A percentile compares a stretch with the other conserved stretches of the same genome.
phyloP scores from a whole-genome alignment of 2,888 invertebrate genomes.

The Sinodicranocentrus sp. region DNA sequence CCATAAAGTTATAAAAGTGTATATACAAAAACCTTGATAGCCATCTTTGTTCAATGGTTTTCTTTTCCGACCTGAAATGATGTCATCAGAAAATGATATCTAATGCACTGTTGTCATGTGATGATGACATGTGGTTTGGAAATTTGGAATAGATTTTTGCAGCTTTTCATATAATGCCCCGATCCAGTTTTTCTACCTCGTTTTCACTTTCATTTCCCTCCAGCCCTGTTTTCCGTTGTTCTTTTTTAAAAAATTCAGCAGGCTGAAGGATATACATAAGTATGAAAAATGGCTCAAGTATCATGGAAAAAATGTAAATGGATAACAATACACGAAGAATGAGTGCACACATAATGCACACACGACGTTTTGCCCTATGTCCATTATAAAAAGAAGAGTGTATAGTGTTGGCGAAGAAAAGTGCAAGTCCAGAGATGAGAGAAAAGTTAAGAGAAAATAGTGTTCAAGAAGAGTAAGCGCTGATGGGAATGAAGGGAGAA shows the following conservation, averaged over 20 bases:
- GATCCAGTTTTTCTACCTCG: not conserved
- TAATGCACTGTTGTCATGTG: slow-evolving; percentile 16
- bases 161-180: not conserved
- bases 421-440: slow-evolving; percentile 25
- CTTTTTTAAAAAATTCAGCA: not conserved
- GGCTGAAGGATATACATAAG: slow-evolving; percentile 2
- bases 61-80: not conserved
- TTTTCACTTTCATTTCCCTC: slow-evolving; percentile 3
- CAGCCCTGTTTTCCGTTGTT: not conserved
- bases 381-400: not conserved
- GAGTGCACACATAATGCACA: not conserved
- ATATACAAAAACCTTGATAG: too few relatives aligned
- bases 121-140: slow-evolving; percentile 14
- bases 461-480: slow-evolving; percentile 32
- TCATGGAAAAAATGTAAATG: slow-evolving; percentile 8
- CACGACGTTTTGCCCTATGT: not conserved
- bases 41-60: too few relatives aligned
- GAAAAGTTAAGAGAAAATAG: slow-evolving; percentile 31
- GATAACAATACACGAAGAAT: not conserved
- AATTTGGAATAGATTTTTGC: slow-evolving; percentile 14
- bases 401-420: not conserved
- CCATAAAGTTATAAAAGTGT: too few relatives aligned
- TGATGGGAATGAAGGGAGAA: slow-evolving; percentile 22
- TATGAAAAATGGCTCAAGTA: slow-evolving; percentile 5
- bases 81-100: slow-evolving; percentile 5